Base-by-base conservation (phyloP, 2,888 invertebrate genomes). In the Cenopis cana region DNA sequence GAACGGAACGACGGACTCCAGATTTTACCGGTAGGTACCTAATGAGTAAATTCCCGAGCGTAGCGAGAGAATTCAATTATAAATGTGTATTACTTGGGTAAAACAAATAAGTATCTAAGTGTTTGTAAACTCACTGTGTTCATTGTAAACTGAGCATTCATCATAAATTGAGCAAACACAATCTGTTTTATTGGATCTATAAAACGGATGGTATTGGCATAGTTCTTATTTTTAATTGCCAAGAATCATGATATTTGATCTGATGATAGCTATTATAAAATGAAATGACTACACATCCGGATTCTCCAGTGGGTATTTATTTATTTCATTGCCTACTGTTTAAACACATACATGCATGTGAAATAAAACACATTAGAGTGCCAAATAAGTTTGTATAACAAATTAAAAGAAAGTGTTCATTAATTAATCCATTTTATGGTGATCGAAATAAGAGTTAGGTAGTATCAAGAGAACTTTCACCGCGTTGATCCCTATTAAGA, bases 161-260 rank as follows among this genome's bases (percentile, higher is more conserved):
- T 20, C 33, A n/a, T 49, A 33, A 49, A 69, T 62, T 69, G 49
- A 56, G 55, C 69, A 69, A 69, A 69, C 68, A 69, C 50, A 36
- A 56, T 68, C 46, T 62, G 17, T 62, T 69, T 62, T 62, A 69
- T 69, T 62, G 62, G 24, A 50, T 61, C 61, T 56, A 56, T 69
- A 56, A 69, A 69, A 50, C 24, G 61, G 61, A 50, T 50, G 69
- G 49, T 38, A 57, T 67, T 67, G 29, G 20, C 41, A n/a, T 24
- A 68, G 52, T 54, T 29, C 33, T 38, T 62, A 2, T 41, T 62
- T 69, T 62, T 49, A 56, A 62, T 64, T 29, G 50, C 56, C 20
- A 17, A 11, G 38, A 59, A 46, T 56, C 17, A 50, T 56, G 49
- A 69, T 56, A 62, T 56, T 56, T 49, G 24, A 56, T 24, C 38